Conservation (phyloP, 1,140 invertebrate species). For the Sminthurinus signatus region DNA sequence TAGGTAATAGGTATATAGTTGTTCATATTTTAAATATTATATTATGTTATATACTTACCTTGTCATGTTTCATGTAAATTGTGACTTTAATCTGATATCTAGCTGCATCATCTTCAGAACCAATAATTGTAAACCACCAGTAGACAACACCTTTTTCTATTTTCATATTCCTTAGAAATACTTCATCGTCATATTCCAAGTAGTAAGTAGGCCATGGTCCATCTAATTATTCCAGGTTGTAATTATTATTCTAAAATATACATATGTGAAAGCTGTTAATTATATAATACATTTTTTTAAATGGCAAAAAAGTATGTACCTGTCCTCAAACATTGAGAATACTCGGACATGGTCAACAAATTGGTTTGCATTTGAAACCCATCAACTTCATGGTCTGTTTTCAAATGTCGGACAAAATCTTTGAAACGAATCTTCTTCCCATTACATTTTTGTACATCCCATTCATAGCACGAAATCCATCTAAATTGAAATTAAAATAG, state of each 20-base stretch:
- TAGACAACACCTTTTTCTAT: conserved; percentile 28
- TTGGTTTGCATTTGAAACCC: conserved; percentile 22
- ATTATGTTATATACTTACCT: conserved; percentile 13
- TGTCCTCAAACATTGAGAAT: conserved; percentile 25
- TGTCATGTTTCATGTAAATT: conserved; percentile 30
- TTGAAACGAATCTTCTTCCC: conserved; percentile 26
- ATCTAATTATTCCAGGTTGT: too few species aligned
- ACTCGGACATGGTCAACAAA: conserved; percentile 33
- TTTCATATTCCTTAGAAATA: conserved; percentile 29
- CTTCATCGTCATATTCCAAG: conserved; percentile 23
- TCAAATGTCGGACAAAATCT: conserved; percentile 32
- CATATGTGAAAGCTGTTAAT: too few species aligned
- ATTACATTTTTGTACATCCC: conserved; percentile 18
- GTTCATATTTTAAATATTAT: too few species aligned
- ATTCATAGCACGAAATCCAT: conserved; percentile 23
- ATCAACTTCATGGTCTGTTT: conserved; percentile 29
- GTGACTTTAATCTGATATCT: conserved; percentile 27
- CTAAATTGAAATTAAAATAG: conserved; percentile 7
- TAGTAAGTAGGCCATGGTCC: conserved; percentile 34
- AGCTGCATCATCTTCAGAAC: conserved; percentile 20
- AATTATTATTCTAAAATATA: too few species aligned
- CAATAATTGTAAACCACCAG: conserved; percentile 31
- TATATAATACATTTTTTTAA: too few species aligned
- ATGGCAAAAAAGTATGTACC: too few species aligned
- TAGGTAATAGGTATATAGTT: too few species aligned